Conservation (phyloP, 2,113 vertebrate genomes). For the Syrrhaptes paradoxus region DNA sequence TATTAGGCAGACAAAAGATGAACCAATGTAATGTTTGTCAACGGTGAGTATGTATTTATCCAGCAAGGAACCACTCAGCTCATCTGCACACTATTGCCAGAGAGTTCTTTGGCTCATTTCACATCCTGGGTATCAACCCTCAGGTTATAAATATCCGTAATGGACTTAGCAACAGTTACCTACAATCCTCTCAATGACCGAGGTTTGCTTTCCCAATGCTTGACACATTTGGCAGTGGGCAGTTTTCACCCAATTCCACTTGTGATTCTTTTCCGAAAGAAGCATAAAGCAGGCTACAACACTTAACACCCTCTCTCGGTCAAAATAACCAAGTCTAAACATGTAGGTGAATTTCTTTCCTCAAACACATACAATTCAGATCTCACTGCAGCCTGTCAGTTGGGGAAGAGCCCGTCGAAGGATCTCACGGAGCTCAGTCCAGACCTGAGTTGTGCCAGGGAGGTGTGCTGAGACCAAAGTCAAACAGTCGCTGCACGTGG, state of each 20-base stretch:
- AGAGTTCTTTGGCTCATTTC: not conserved
- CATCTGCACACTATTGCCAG: not conserved
- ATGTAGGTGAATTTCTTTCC: not conserved
- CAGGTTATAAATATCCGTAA: conserved; percentile 42
- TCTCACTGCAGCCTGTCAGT: not conserved
- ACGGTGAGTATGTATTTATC: not conserved
- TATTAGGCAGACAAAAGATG: not conserved
- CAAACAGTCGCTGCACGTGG: accelerated
- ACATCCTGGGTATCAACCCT: conserved; percentile 15
- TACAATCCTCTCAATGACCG: not conserved
- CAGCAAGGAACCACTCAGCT: not conserved
- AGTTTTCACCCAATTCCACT: not conserved
- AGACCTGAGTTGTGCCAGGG: not conserved
- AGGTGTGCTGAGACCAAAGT: not conserved
- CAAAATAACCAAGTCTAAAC: not conserved
- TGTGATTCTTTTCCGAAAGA: not conserved
- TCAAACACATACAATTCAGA: not conserved
- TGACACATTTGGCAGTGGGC: not conserved
- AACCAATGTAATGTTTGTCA: not conserved
- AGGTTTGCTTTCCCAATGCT: not conserved
- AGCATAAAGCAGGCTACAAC: not conserved
- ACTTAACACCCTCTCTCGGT: not conserved
- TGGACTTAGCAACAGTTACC: conserved; percentile 53
- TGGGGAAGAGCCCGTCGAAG: accelerated
- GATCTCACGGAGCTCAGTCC: too few species aligned